A percentile compares a stretch with the other conserved stretches of the same genome.
Conservation (phyloP, 2,113 vertebrate species). For the Antechinus stuartii region DNA sequence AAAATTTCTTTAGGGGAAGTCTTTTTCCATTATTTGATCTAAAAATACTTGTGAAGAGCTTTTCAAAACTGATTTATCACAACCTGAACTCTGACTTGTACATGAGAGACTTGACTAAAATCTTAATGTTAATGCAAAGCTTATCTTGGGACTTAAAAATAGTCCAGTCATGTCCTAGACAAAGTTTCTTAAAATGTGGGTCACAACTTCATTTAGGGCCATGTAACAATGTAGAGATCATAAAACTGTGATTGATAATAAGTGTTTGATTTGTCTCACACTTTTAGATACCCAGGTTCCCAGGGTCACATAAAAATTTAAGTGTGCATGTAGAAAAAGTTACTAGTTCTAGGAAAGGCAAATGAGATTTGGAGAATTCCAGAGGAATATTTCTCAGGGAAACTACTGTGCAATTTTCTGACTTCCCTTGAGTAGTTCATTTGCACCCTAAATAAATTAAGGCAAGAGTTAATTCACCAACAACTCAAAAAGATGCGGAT, state of each 20-base stretch:
- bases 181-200: no score
- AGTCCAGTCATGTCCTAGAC: no score
- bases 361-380: not conserved
- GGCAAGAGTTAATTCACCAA: not conserved
- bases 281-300: no score
- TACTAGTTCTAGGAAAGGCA: slow-evolving; percentile 1
- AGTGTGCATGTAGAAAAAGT: not conserved
- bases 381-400: not conserved
- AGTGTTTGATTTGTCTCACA: no score
- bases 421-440: not conserved
- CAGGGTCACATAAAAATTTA: no score
- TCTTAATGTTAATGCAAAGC: not conserved
- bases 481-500: not conserved
- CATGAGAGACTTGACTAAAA: not conserved
- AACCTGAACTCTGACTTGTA: not conserved
- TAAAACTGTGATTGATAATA: no score
- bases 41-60: not conserved
- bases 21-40: not conserved
- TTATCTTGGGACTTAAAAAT: slow-evolving; percentile 6
- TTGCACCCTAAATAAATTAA: slow-evolving; percentile 30
- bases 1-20: not conserved
- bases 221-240: no score
- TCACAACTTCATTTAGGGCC: no score
- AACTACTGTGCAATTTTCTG: not conserved
- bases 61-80: not conserved